Evolutionary conservation across 2,113 vertebrate species (phyloP), one percentile per base, ranked within the genome.

Genomic region (Anguilla japonica): DNA sequence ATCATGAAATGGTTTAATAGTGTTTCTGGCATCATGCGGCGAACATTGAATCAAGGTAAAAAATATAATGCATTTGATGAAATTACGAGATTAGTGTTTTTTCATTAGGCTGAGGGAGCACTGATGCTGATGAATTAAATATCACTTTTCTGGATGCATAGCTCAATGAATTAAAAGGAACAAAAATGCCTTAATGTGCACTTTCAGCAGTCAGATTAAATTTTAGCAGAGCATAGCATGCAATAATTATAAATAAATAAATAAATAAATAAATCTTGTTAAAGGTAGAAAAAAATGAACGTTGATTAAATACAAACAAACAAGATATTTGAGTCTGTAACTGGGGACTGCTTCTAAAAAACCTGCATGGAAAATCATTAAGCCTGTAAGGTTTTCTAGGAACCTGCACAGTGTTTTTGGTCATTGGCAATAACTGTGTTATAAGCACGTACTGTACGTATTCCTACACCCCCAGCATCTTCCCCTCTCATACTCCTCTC

Each of bases 21-120:
- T 81, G 53, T 84, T 46, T 57, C 78, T 67, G 79, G 83, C 85
- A 86, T 84, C 86, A 89, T 84, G 89, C 83, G 82, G 87, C 63
- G 84, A 81, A 41, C 88, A 88, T 43, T 81, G 89, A 89, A 91
- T 91, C 86, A 88, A 84, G 88, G 84, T 78, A 43, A 88, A 90
- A 34, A 87, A 43, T 41, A 57, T 90, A 89, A 91, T 90, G 84
- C 34, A 46, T 92, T 88, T 91, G 87, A 93, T 91, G 91, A 87
- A 90, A 93, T 90, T 50, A 91, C 75, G 83, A 90, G 91, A 91
- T 78, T 87, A 67, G 46, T 83, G 83, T 84, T 87, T 85, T 90
- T 91, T 91, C 81, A 90, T 90, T 89, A 91, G 87, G 83, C 79
- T 87, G 86, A n/a, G 71, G 83, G 85, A 80, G 78, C 56, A 15